Evolutionary conservation across 2,113 vertebrate species (phyloP), one percentile per base, ranked within the genome.

Genomic region (Herpetotheres cachinnans): DNA sequence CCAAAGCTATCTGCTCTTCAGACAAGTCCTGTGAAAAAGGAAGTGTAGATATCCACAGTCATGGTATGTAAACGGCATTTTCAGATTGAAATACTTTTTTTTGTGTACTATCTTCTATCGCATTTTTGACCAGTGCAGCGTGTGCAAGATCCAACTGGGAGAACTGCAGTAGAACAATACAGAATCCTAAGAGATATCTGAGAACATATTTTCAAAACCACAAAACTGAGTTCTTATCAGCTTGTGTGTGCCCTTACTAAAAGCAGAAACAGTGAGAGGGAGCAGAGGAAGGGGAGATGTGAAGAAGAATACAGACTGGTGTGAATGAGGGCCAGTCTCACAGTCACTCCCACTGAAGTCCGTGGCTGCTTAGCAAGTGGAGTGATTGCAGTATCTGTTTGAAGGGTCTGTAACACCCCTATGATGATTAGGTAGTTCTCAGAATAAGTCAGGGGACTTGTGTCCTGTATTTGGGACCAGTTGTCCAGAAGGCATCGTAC

Each of bases 11-110:
- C 78, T 99, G 99, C 82, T 89, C 30, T 32, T 96, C 97, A 11
- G 97, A 99, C 78, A 56, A 19, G 26, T 95, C 97, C 50, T 99
- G 99, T 90, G 88, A 82, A 87, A 97, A 96, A 89, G 98, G 98
- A 42, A 73, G 86, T 56, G 96, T 90, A 97, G 88, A 98, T 67
- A 95, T 98, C 1, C 97, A 94, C 62, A 99, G 98, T 91, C 98
- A 98, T 42, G 99, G 99, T 99, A 98, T 2, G 25, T 78, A 83
- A 40, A 52, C 2, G 12, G 40, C 36, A 22, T 58, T 63, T 90
- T 82, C 34, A 65, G 71, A 62, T 8, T 59, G 19, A 49, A 56
- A 7, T 54, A 25, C 66, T 49, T 21, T 18, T 36, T 34, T 27
- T 49, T 69, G 46, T 16, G 11, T 72, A 32, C 32, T 73, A 0